Conservation (phyloP, 2,113 vertebrate genomes). For the Nipponia nippon region DNA sequence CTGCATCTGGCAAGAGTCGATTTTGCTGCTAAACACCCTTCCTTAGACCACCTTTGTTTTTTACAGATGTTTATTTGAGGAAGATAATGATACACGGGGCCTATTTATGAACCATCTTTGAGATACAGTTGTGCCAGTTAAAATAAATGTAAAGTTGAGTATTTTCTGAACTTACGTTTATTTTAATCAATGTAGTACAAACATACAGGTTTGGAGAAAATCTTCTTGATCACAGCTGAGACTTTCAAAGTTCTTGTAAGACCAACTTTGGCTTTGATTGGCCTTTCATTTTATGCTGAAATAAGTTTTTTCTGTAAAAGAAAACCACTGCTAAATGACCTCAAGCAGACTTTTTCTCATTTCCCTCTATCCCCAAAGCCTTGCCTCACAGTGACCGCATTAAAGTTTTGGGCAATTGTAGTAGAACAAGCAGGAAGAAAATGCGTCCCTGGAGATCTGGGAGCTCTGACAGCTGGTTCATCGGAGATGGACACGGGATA, state of each 20-base stretch:
- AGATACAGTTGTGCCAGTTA: neutral
- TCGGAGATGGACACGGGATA: neutral
- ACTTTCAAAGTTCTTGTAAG: neutral
- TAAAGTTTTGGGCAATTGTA: neutral
- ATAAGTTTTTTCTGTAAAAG: neutral
- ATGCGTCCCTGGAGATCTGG: neutral
- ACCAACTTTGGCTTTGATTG: neutral
- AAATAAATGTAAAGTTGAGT: neutral
- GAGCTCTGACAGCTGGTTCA: neutral
- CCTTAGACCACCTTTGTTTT: neutral
- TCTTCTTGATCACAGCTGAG: neutral
- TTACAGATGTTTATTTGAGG: neutral
- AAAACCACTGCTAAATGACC: neutral
- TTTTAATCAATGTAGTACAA: neutral
- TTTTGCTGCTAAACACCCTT: neutral
- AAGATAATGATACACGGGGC: fast-evolving
- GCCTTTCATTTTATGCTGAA: neutral
- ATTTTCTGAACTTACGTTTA: neutral
- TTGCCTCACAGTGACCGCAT: neutral
- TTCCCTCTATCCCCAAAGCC: neutral
- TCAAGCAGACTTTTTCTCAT: neutral
- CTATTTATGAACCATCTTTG: neutral
- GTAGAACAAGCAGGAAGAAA: neutral
- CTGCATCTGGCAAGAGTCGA: neutral
- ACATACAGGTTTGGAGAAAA: neutral